Evolutionary conservation across 2,888 invertebrate genomes (phyloP).

Genomic region (Tolmerus cingulatus): DNA sequence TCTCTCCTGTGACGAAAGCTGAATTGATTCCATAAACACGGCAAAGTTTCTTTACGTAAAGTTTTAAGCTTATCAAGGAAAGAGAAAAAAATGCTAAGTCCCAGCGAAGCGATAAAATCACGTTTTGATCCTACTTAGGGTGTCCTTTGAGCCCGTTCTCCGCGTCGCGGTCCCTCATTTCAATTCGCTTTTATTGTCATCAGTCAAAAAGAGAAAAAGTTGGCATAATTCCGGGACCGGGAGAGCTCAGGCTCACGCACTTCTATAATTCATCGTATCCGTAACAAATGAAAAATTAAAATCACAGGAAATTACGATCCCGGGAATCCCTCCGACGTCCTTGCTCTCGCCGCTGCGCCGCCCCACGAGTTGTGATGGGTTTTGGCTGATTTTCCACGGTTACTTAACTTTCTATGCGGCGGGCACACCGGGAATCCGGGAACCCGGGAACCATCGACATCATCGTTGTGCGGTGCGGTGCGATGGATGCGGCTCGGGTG

Average conservation of each 20-base stretch:
- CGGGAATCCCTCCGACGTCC: constrained; percentile 1
- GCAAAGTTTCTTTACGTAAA: not conserved
- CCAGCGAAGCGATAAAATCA: constrained; percentile 14
- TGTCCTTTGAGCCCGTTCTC: not conserved
- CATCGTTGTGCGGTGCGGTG: not conserved
- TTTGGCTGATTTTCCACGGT: constrained; percentile 42
- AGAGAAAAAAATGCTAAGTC: not conserved
- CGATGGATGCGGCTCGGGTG: not conserved
- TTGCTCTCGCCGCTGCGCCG: not conserved
- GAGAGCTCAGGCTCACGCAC: constrained; percentile 32
- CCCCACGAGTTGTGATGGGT: constrained; percentile 17
- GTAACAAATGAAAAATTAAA: constrained; percentile 43
- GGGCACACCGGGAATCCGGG: constrained; percentile 22
- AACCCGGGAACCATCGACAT: not conserved
- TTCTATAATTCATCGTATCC: constrained; percentile 39
- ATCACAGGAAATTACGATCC: constrained; percentile 41
- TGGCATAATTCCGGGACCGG: not conserved
- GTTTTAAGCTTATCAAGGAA: constrained; percentile 1
- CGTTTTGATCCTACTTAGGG: constrained; percentile 21
- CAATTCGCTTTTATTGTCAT: constrained; percentile 25
- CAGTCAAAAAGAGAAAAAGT: not conserved
- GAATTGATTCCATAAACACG: not conserved
- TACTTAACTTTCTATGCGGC: constrained; percentile 42
- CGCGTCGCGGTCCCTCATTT: not conserved
- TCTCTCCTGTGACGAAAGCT: not conserved